Evolutionary conservation across 1,140 invertebrate genomes (phyloP).

Genomic region (Laodelphax striatellus): DNA sequence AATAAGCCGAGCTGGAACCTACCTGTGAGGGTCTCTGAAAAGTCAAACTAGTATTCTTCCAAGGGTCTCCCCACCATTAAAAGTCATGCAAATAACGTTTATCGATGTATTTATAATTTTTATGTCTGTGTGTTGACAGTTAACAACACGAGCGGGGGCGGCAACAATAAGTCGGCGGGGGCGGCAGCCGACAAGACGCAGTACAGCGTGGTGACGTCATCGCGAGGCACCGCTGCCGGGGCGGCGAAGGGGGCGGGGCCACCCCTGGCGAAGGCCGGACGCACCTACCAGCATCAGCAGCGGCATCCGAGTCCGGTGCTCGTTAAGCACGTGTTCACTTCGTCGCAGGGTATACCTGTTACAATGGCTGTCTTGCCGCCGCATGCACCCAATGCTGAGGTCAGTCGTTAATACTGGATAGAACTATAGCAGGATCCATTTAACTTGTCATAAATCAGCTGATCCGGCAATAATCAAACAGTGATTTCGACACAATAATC

Average conservation of each 20-base stretch:
- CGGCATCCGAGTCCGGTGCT: constrained; percentile 32
- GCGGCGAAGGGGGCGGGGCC: constrained; percentile 3
- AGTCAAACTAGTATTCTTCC: too few species aligned
- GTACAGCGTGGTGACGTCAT: constrained; percentile 19
- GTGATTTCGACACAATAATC: too few species aligned
- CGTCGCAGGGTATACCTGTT: constrained; percentile 39
- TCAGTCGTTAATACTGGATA: constrained; percentile 1
- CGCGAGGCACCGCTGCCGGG: constrained; percentile 1
- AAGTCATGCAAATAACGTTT: too few species aligned
- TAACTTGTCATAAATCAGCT: too few species aligned
- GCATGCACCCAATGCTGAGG: constrained; percentile 16
- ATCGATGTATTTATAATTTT: too few species aligned
- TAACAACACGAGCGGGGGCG: neutral
- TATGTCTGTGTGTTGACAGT: too few species aligned
- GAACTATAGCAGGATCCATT: too few species aligned
- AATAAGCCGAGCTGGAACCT: too few species aligned
- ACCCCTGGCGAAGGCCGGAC: constrained; percentile 4
- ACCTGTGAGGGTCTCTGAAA: too few species aligned
- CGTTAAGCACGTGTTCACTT: constrained; percentile 43
- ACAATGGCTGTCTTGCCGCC: constrained; percentile 42
- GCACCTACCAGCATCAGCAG: constrained; percentile 24
- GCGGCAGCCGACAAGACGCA: constrained; percentile 11
- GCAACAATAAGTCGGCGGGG: neutral
- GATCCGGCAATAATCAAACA: too few species aligned
- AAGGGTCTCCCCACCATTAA: too few species aligned